phyloP scores from a whole-genome alignment of 2,113 vertebrate species.

The Mobula birostris region DNA sequence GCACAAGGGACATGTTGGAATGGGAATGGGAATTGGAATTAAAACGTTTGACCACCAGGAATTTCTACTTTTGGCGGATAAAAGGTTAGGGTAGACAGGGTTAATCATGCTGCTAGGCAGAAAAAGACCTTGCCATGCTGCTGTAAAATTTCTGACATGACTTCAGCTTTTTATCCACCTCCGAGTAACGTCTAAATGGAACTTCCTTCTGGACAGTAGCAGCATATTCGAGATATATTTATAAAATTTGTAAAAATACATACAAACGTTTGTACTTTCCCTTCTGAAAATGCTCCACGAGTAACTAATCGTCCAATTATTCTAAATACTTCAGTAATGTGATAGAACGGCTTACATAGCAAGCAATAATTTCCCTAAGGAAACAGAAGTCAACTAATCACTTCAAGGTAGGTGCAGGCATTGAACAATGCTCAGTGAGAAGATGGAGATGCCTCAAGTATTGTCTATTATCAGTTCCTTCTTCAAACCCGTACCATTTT shows the following conservation, averaged over 20 bases:
- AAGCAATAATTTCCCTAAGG: background rate
- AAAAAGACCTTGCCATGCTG: background rate
- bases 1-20: too few species aligned
- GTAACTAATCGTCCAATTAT: constrained; percentile 16
- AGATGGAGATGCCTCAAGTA: background rate
- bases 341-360: background rate
- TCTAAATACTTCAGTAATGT: background rate
- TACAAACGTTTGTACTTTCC: background rate
- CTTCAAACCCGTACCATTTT: background rate
- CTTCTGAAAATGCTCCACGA: background rate
- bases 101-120: background rate
- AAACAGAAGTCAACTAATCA: background rate
- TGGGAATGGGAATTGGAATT: too few species aligned
- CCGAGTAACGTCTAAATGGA: background rate
- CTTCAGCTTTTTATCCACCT: background rate
- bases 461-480: background rate
- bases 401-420: background rate
- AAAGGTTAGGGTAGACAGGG: background rate
- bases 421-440: background rate
- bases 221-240: background rate
- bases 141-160: background rate
- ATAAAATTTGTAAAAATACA: background rate
- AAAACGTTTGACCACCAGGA: too few species aligned
- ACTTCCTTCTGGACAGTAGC: background rate
- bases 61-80: background rate